Conservation (phyloP, 2,797 vertebrate species). For the Mallotus villosus region DNA sequence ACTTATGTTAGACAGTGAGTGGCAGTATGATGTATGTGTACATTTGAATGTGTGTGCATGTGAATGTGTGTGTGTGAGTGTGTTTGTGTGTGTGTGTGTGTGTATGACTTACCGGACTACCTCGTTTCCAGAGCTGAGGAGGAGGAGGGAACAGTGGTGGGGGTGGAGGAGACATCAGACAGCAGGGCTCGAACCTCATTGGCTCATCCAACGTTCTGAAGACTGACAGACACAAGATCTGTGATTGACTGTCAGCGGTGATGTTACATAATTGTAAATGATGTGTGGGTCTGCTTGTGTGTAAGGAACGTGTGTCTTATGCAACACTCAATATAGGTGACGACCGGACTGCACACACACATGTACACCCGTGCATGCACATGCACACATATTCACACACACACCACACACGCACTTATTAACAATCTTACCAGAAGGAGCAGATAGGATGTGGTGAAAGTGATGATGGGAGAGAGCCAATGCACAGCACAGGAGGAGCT, state of each 20-base stretch:
- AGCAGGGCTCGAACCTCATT: conserved; percentile 72
- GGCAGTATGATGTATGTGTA: background rate
- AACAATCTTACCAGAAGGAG: conserved; percentile 78
- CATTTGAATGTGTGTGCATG: background rate
- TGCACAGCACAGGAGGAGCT: conserved; percentile 77
- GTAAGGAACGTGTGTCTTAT: background rate
- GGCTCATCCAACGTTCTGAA: conserved; percentile 79
- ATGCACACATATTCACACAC: background rate
- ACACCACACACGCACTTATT: background rate
- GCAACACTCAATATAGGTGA: too few relatives aligned
- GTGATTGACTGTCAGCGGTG: background rate
- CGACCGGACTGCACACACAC: background rate
- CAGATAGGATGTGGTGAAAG: conserved; percentile 76
- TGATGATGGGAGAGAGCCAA: conserved; percentile 69
- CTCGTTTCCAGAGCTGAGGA: conserved; percentile 72
- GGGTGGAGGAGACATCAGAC: conserved; percentile 80
- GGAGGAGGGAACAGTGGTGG: conserved; percentile 86
- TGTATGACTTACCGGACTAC: conserved; percentile 67
- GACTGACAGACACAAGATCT: conserved; percentile 65
- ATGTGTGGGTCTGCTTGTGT: background rate
- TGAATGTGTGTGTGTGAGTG: background rate
- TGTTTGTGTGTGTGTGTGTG: conserved; percentile 1
- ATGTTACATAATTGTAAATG: background rate
- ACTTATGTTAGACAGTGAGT: conserved; percentile 13
- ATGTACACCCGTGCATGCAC: background rate